Evolutionary conservation across 2,888 invertebrate species (phyloP).

Genomic region (Hybos culiciformis): DNA sequence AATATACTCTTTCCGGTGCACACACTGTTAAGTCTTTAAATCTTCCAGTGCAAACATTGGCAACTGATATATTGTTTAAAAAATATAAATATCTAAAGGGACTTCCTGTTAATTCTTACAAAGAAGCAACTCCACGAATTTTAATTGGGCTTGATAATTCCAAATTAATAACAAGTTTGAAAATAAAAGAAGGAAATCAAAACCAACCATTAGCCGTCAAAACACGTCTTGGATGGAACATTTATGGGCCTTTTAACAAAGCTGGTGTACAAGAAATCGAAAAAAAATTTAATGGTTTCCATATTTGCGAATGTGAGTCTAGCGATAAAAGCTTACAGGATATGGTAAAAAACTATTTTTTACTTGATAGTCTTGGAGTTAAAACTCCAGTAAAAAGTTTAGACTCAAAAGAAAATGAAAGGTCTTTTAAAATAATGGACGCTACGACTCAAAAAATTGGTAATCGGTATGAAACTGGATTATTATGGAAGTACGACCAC

Average conservation of each 20-base stretch:
- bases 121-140: slow-evolving; percentile 7
- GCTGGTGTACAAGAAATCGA: too few species aligned
- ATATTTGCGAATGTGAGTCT: slow-evolving; percentile 2
- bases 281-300: slow-evolving; percentile 2
- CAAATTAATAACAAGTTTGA: not conserved
- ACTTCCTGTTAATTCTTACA: slow-evolving; percentile 10
- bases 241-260: too few species aligned
- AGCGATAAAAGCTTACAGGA: slow-evolving; percentile 6
- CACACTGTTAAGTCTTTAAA: not conserved
- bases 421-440: slow-evolving; percentile 10
- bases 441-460: slow-evolving; percentile 8
- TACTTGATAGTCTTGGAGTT: slow-evolving; percentile 4
- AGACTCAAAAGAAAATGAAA: slow-evolving; percentile 8
- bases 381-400: slow-evolving; percentile 3
- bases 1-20: not conserved
- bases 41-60: slow-evolving; percentile 1
- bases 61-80: not conserved
- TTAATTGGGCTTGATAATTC: slow-evolving; percentile 6
- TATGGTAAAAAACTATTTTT: slow-evolving; percentile 4
- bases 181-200: slow-evolving; percentile 3
- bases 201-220: slow-evolving; percentile 3
- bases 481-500: slow-evolving; percentile 16
- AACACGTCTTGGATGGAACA: slow-evolving; percentile 9
- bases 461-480: slow-evolving; percentile 13
- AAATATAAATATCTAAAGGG: slow-evolving; percentile 5